Conservation (phyloP, 2,888 invertebrate species). For the Athetis lepigone region DNA sequence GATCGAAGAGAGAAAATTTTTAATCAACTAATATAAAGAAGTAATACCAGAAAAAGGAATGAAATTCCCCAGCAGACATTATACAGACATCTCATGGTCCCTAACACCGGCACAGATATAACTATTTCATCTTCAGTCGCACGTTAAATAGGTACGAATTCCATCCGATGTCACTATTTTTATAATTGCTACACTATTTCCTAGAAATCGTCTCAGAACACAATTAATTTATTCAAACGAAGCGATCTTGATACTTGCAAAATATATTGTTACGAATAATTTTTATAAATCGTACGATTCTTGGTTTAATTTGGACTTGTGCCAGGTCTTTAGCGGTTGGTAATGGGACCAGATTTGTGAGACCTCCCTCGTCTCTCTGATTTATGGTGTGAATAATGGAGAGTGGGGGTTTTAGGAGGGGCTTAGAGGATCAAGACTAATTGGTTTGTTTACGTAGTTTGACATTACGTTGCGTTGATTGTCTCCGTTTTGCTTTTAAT, state of each 20-base stretch:
- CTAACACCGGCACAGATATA: slow-evolving; percentile 52
- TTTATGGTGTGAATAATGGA: slow-evolving; percentile 44
- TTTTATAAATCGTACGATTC: slow-evolving; percentile 62
- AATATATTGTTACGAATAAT: slow-evolving; percentile 61
- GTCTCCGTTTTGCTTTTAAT: slow-evolving; percentile 58
- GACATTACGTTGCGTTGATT: slow-evolving; percentile 60
- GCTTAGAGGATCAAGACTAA: slow-evolving; percentile 54
- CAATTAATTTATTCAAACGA: slow-evolving; percentile 63
- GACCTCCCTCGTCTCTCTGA: slow-evolving; percentile 57
- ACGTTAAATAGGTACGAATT: slow-evolving; percentile 56
- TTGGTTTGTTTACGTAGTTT: slow-evolving; percentile 54
- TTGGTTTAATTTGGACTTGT: slow-evolving; percentile 63
- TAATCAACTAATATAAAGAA: slow-evolving; percentile 14
- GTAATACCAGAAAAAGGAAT: slow-evolving; percentile 28
- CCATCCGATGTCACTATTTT: slow-evolving; percentile 60
- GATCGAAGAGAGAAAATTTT: too few species aligned
- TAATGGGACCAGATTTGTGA: slow-evolving; percentile 56
- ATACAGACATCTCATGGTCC: slow-evolving; percentile 36
- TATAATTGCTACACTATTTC: slow-evolving; percentile 69
- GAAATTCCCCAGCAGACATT: slow-evolving; percentile 35
- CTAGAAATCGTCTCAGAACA: slow-evolving; percentile 62
- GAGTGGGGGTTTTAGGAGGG: slow-evolving; percentile 36
- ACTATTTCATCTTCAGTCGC: slow-evolving; percentile 56
- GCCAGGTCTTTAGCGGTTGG: slow-evolving; percentile 64
- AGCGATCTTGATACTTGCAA: slow-evolving; percentile 63